Evolutionary conservation across 2,113 vertebrate species (phyloP), one percentile per base, ranked within the genome.

Genomic region (Onychostoma macrolepis): DNA sequence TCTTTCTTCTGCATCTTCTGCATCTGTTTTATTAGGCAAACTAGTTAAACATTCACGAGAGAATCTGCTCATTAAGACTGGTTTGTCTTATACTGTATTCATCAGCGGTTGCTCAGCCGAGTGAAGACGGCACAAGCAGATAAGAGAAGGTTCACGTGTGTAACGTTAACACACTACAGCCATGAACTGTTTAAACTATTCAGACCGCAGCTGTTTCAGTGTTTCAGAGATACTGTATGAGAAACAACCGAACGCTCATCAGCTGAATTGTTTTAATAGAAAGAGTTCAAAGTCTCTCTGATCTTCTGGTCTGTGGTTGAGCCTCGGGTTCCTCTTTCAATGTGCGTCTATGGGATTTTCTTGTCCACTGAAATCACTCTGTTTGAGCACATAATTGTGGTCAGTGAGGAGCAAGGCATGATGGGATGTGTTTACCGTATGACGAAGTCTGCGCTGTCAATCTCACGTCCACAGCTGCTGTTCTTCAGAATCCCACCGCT

Each of bases 401-500:
- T 3, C 17, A 56, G 48, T 33, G 33, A 38, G 4, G 21, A 72
- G 69, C 19, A 41, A 72, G 10, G 19, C 36, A 72, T 41, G 36
- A 72, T n/a, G 69, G 69, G 61, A 69, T 69, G 58, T 11, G 17
- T 38, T 71, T 67, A 89, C 88, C 88, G 75, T 72, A 87, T 89
- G 10, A 89, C 95, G 43, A 96, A 97, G 89, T 96, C 95, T 0
- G 94, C 93, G 65, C 88, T 90, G 85, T 97, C 95, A 0, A 97
- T 96, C 92, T 97, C 94, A 4, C 90, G 91, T 89, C 96, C 96
- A 0, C 96, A 97, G 84, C 93, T 93, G 88, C 96, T 97, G 80
- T 94, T 94, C 86, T 93, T 94, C 85, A 97, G 91, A 89, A 97
- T 96, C 26, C 96, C 96, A 41, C 95, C 96, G 4, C 96, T 97